Evolutionary conservation across 2,797 vertebrate species (phyloP).

Genomic region (Callimico goeldii): DNA sequence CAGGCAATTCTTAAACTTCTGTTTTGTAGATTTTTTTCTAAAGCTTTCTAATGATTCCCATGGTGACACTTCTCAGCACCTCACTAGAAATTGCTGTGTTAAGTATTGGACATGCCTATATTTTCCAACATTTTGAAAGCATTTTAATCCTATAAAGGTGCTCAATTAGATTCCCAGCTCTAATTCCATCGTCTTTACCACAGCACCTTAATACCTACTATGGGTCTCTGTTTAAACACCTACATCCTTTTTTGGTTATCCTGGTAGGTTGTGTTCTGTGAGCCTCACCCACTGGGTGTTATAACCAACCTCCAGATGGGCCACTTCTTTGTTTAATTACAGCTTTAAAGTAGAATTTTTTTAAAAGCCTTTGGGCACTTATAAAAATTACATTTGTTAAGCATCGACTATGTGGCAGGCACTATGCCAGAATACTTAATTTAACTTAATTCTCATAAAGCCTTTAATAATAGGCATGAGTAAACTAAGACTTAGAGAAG

Average conservation of each 20-base stretch:
- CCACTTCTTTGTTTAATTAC: slow-evolving; percentile 23
- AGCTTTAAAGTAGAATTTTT: slow-evolving; percentile 4
- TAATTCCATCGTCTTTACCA: slow-evolving; percentile 28
- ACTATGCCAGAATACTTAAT: slow-evolving; percentile 22
- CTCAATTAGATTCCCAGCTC: slow-evolving; percentile 51
- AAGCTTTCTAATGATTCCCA: slow-evolving; percentile 51
- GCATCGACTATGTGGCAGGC: not conserved
- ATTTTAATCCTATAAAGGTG: slow-evolving; percentile 68
- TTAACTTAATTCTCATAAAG: slow-evolving; percentile 33
- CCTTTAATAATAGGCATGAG: not conserved
- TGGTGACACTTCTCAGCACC: not conserved
- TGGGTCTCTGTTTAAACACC: slow-evolving; percentile 26
- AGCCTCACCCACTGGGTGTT: not conserved
- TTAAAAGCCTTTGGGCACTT: not conserved
- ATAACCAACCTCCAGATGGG: not conserved
- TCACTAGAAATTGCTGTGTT: slow-evolving; percentile 54
- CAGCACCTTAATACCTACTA: not conserved
- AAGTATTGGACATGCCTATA: slow-evolving; percentile 45
- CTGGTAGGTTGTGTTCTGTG: not conserved
- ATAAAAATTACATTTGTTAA: slow-evolving; percentile 46
- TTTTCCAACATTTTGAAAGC: slow-evolving; percentile 56
- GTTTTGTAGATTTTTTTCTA: slow-evolving; percentile 12
- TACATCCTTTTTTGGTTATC: not conserved
- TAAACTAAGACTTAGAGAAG: slow-evolving; percentile 1
- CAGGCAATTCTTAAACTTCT: slow-evolving; percentile 39